Evolutionary conservation across 2,888 invertebrate species (phyloP), one percentile per base, ranked within the genome.

Genomic region (Eupithecia tripunctaria): DNA sequence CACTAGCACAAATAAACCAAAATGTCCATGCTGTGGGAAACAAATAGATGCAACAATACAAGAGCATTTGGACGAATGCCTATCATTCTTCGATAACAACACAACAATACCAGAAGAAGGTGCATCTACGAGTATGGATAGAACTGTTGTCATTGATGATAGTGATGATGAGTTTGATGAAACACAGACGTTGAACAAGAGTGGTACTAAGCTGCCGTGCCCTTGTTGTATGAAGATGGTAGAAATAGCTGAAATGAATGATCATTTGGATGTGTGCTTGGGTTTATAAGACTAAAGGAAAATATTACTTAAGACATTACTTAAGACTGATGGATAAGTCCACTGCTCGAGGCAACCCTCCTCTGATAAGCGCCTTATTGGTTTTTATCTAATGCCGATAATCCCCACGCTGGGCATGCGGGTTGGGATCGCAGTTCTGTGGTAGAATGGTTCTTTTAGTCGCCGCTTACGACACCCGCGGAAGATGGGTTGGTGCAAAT

Each of bases 211-310:
- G 80, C 88, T 87, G 1, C 95, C 95, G 0, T 96, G 96, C 80
- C 96, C 96, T 0, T 94, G 95, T 82, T 96, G 96, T 81, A 91
- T 95, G 81, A 78, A 90, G 76, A 89, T 95, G 86, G 81, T 96
- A 59, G 89, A 93, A 78, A 90, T 93, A 79, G 80, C 76, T 36
- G 87, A 91, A 36, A 96, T 96, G 96, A 95, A 95, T 82, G 78
- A 82, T 1, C 96, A 96, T 89, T 93, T 96, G 69, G 95, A 96
- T 86, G 65, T 75, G 6, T 94, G 94, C 80, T 86, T 93, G 74
- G 78, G 79, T 68, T 85, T 79, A 76, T 38, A 71, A 64, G 59
- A 65, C 21, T 68, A 59, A 38, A 64, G 6, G 32, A 56, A 21
- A 21, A n/a, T 51, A 32, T 67, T 25, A 8, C 25, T 41, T 15